Evolutionary conservation across 2,888 invertebrate genomes (phyloP), one percentile per base, ranked within the genome.

Genomic region (Chalcis sispes): DNA sequence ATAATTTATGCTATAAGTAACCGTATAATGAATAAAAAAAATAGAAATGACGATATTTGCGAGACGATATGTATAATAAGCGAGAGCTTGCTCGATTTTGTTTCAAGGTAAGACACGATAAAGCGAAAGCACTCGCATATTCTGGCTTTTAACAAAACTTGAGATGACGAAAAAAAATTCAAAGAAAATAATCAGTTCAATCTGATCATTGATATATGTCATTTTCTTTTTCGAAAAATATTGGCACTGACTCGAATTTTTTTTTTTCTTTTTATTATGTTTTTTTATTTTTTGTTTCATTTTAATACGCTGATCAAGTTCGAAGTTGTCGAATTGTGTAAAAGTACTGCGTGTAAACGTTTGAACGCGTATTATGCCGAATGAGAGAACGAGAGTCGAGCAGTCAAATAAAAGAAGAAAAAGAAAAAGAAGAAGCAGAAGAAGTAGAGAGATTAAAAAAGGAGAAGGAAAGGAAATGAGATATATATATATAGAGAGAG

Each of bases 191-290:
- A 32, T 40, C 36, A 36, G 2, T 13, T 5, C 27, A 13, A 23
- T n/a, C n/a, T 27, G 46, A 20, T 64, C 50, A 15, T 36, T 18
- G 25, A 18, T 62, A 20, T 50, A 20, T 46, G 3, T 46, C 13
- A 8, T 46, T 8, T 20, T 15, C 25, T 13, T 40, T 52, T 8
- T 61, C 50, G 70, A 61, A 52, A 61, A 46, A 54, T 46, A 56
- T 64, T 64, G 75, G 75, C 70, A 75, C 75, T 56, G 70, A 65
- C 32, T 62, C 62, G 58, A 36, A 48, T 18, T 4, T 13, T 23
- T 20, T 18, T 20, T n/a, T 10, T 15, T 13, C 46, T 46, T 46
- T 13, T n/a, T n/a, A n/a, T n/a, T n/a, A n/a, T n/a, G n/a, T n/a
- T n/a, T n/a, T n/a, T n/a, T n/a, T n/a, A n/a, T n/a, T n/a, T n/a